Base-by-base conservation (phyloP, 2,797 vertebrate genomes). In the Chelidonichthys spinosus region DNA sequence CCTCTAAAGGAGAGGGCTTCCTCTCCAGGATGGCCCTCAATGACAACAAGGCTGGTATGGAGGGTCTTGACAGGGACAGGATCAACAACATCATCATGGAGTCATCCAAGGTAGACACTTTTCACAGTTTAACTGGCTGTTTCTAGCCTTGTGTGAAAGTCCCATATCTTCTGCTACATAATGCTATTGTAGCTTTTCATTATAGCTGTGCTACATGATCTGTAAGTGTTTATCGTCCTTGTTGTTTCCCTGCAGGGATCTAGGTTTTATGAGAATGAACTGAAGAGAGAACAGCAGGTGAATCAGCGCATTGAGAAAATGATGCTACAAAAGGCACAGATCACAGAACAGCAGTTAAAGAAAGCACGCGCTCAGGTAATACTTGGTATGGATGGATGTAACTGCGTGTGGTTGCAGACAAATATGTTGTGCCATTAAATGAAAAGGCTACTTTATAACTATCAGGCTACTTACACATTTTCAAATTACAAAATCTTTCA, bases 11-110 rank as follows among this genome's bases (percentile, higher is more conserved):
- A 83, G 95, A 94, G 60, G 94, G 88, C 7, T 72, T 96, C 87
- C 93, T 98, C 33, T 96, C 96, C 88, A 95, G 97, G 79, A 94
- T 99, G 95, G 97, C 96, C 36, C 96, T 99, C 78, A 99, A 99
- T 85, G 98, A 99, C 90, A 99, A 99, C 92, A 99, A 99, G 88
- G 98, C 98, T 82, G 97, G 98, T 62, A 99, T 99, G 98, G 95
- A 98, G 87, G 98, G 97, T 67, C 92, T 99, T 68, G 96, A 99
- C 94, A 97, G 96, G 91, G 97, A 97, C 65, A 98, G 96, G 91
- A 99, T 99, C 88, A 99, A 99, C 92, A 97, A 95, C 92, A 97
- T 99, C 92, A 99, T 99, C 89, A 95, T 99, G 94, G 96, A 97
- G 84, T 85, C 96, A 37, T 98, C 97, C 43, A 99, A 98, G 96